Conservation (phyloP, 1,140 invertebrate genomes). For the Hypsibius dujardini region DNA sequence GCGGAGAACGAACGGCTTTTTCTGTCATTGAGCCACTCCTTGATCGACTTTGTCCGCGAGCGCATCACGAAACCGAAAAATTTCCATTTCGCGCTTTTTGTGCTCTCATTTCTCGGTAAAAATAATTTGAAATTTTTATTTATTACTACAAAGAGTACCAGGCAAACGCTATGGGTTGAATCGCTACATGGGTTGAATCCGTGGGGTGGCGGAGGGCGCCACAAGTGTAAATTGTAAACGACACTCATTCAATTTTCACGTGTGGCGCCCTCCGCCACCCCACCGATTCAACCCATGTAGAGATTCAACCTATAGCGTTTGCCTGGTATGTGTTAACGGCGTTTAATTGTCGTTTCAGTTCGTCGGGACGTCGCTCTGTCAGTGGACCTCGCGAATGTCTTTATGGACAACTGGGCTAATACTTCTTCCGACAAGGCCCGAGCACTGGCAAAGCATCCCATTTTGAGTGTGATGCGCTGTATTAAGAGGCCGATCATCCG, state of each 20-base stretch:
- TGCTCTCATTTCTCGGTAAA: background rate
- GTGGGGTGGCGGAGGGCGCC: background rate
- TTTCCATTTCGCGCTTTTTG: slow-evolving; percentile 5
- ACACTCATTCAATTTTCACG: background rate
- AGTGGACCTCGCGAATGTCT: background rate
- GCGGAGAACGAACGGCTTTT: background rate
- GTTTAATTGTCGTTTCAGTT: slow-evolving; percentile 1
- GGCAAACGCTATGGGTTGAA: no score
- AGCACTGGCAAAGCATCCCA: background rate
- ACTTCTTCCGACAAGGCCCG: slow-evolving; percentile 5
- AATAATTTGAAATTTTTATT: no score
- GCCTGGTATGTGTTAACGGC: background rate
- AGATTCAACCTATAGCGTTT: background rate
- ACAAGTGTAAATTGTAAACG: background rate
- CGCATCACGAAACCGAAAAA: slow-evolving; percentile 9
- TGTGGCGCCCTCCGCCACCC: background rate
- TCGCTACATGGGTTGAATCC: background rate
- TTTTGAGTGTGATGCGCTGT: background rate
- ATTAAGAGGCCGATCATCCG: background rate
- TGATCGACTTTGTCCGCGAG: slow-evolving; percentile 7
- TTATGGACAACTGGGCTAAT: slow-evolving; percentile 17
- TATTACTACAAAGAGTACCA: no score
- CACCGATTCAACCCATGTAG: background rate
- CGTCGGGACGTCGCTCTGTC: background rate
- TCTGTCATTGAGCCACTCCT: background rate